A percentile compares a stretch with the other conserved stretches of the same genome.
Conservation (phyloP, 64 coral and sea anemone genomes). For the Exaiptasia diaphana region DNA sequence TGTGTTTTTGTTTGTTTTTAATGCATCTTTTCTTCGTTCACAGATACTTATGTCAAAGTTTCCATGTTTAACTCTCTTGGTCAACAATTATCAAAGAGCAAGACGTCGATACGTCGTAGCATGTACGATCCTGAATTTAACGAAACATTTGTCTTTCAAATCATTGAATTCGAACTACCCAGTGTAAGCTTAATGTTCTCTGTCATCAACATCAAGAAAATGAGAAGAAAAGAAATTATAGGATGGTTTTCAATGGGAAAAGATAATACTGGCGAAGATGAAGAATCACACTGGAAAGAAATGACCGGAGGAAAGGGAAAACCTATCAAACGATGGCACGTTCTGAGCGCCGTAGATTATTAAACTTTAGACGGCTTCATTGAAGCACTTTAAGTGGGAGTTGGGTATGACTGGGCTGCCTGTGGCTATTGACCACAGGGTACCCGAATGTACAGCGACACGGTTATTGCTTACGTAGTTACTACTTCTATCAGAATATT, state of each 20-base stretch:
- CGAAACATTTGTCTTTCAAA: slow-evolving; percentile 99
- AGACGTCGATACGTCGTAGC: slow-evolving; percentile 97
- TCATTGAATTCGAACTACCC: slow-evolving; percentile 98
- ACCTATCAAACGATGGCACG: slow-evolving; percentile 87
- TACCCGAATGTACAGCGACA: too few relatives aligned
- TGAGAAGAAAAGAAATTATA: slow-evolving; percentile 96
- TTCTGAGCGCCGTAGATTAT: slow-evolving; percentile 94
- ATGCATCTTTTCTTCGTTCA: not conserved
- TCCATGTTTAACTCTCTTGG: slow-evolving; percentile 99
- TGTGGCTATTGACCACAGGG: too few relatives aligned
- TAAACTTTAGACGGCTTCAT: too few relatives aligned
- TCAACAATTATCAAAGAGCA: slow-evolving; percentile 97
- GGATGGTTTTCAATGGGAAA: slow-evolving; percentile 99
- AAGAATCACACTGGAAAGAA: slow-evolving; percentile 94
- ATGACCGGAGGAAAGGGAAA: slow-evolving; percentile 87
- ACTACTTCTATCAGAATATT: too few relatives aligned
- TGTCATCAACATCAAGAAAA: slow-evolving; percentile 98
- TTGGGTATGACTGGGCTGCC: too few relatives aligned
- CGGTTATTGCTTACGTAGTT: too few relatives aligned
- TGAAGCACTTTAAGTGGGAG: too few relatives aligned
- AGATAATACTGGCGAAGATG: slow-evolving; percentile 93
- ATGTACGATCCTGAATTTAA: slow-evolving; percentile 98
- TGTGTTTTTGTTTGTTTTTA: too few relatives aligned
- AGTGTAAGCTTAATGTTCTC: slow-evolving; percentile 99
- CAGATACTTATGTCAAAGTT: slow-evolving; percentile 99